These are phyloP conservation scores for Gymnorhina tibicen DNA, from an alignment of 2,113 vertebrate genomes.

Conservation along the genomic window DNA sequence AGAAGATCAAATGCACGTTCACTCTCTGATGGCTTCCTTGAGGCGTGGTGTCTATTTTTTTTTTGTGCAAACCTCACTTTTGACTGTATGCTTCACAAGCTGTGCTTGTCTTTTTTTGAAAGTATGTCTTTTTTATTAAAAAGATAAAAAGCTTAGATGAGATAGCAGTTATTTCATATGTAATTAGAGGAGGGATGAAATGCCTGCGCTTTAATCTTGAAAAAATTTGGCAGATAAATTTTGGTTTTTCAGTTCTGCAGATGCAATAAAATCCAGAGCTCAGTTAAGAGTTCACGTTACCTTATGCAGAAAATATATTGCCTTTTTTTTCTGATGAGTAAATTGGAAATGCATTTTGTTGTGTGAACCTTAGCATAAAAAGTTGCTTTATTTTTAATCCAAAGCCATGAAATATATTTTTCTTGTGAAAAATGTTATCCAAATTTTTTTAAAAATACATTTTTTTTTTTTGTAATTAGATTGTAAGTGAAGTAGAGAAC, in stretches of 20 bases:
- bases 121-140: constrained; percentile 19
- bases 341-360: neutral
- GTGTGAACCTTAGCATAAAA: neutral
- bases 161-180: neutral
- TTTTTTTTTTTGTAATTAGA: neutral
- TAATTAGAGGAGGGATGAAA: neutral
- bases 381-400: neutral
- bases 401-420: neutral
- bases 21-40: neutral
- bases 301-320: neutral
- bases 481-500: neutral
- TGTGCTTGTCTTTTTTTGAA: neutral
- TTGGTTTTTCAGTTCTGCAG: neutral
- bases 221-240: constrained; percentile 11
- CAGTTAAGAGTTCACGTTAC: neutral
- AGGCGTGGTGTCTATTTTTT: accelerated
- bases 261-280: neutral
- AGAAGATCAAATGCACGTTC: neutral
- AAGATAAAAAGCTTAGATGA: constrained; percentile 11
- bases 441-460: neutral
- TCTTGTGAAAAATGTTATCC: neutral
- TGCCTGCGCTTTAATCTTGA: neutral
- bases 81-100: neutral
- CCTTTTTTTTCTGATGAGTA: neutral
- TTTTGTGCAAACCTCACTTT: neutral